Evolutionary conservation across 2,888 invertebrate species (phyloP).

Genomic region (Geotrupes spiniger): DNA sequence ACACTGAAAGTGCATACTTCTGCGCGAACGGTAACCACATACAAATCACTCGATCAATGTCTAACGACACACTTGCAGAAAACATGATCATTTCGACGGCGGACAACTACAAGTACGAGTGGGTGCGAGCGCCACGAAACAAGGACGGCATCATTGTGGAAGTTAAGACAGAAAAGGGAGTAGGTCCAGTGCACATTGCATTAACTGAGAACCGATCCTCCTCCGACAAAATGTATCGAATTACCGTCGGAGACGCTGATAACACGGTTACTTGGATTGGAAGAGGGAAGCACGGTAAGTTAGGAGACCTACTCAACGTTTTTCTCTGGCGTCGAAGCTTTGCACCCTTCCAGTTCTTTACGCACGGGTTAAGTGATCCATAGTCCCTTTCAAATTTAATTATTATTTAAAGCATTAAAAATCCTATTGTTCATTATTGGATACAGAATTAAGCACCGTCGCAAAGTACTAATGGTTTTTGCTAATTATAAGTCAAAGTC

Average conservation of each 20-base stretch:
- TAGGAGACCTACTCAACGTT: background rate
- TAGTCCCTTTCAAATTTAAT: too few species aligned
- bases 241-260: conserved; percentile 59
- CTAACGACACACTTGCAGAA: conserved; percentile 50
- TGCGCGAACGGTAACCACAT: conserved; percentile 62
- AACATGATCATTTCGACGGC: conserved; percentile 62
- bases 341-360: background rate
- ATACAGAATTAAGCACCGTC: too few species aligned
- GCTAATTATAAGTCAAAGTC: too few species aligned
- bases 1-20: conserved; percentile 67
- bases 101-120: conserved; percentile 64
- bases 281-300: conserved; percentile 62
- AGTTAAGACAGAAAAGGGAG: conserved; percentile 51
- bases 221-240: conserved; percentile 59
- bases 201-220: conserved; percentile 46
- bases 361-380: too few species aligned
- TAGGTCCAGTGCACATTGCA: conserved; percentile 56
- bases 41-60: background rate
- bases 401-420: too few species aligned
- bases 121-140: conserved; percentile 63
- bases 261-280: conserved; percentile 61
- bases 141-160: conserved; percentile 62
- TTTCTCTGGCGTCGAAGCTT: background rate
- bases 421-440: too few species aligned
- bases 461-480: too few species aligned